Evolutionary conservation across 2,888 invertebrate species (phyloP), one percentile per base, ranked within the genome.

Genomic region (Adelphocoris suturalis): DNA sequence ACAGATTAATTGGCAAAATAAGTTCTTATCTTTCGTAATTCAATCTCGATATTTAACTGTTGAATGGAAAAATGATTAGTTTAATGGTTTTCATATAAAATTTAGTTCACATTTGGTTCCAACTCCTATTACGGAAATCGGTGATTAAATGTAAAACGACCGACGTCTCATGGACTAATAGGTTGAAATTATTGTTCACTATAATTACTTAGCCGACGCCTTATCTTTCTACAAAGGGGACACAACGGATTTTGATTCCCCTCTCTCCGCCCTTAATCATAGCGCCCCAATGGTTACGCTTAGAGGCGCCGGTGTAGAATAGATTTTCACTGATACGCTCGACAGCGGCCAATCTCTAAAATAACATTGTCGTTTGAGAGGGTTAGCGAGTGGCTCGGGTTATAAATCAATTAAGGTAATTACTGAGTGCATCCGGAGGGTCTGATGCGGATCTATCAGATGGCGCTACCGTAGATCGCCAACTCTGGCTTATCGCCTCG

Each of bases 381-480:
- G 78, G 85, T 61, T 85, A 85, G 52, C 16, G 61, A 57, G 61
- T 27, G 57, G 27, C 23, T 46, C 57, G 57, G 85, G 61, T 85
- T 85, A 85, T 85, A 85, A 85, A 85, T 85, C 85, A 85, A 85
- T 85, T 85, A 85, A 23, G 55, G 55, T 85, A 37, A 85, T 85
- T 85, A 85, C 85, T 46, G 46, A 46, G 78, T 78, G 78, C 78
- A 47, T 78, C 78, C 78, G 28, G 46, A 78, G 78, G 47, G 78
- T 37, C 46, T 27, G 28, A 28, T 19, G 68, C 23, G 68, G 68
- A 68, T 68, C 68, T 19, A 68, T 68, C 68, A 68, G 68, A 68
- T 68, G 68, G 27, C 68, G 68, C 68, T 68, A 37, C 37, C 11
- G 19, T 19, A 13, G 13, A 11, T 23, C 16, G 52, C 52, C 52